Percentiles rank a stretch among this genome's conserved stretches.
Conservation (phyloP, 1,140 invertebrate genomes). For the Neodiprion virginianus region DNA sequence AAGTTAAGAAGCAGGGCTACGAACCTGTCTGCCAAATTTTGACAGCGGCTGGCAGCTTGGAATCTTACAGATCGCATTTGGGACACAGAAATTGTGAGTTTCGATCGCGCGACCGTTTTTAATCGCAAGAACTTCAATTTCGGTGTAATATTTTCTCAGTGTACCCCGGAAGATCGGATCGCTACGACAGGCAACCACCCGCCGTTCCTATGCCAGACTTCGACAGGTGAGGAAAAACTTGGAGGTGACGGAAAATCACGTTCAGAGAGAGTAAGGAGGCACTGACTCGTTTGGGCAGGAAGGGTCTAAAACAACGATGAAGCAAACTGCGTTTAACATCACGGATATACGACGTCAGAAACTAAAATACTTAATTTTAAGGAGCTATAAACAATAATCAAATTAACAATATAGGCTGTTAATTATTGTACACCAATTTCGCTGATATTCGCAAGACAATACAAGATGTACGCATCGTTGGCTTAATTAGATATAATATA, state of each 20-base stretch:
- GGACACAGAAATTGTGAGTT: background rate
- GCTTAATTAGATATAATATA: too few species aligned
- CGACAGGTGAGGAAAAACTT: background rate
- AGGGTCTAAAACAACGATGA: background rate
- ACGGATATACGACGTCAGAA: slow-evolving; percentile 1
- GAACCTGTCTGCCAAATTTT: background rate
- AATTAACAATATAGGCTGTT: background rate
- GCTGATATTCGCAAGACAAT: background rate
- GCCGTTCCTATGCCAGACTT: background rate
- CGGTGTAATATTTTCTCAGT: too few species aligned
- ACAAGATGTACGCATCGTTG: too few species aligned
- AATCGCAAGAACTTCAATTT: too few species aligned
- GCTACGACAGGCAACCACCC: background rate
- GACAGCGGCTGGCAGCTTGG: background rate
- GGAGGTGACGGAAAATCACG: background rate
- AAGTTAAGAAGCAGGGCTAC: background rate
- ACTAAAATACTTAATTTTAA: slow-evolving; percentile 8
- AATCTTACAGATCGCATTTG: background rate
- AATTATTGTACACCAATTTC: slow-evolving; percentile 5
- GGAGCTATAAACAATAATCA: background rate
- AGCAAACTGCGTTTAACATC: background rate
- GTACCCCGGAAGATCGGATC: too few species aligned
- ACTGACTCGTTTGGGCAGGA: too few species aligned
- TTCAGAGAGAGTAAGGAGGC: too few species aligned
- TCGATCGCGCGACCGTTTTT: too few species aligned